Conservation (phyloP, 2,797 vertebrate species). For the Melanitta fusca region DNA sequence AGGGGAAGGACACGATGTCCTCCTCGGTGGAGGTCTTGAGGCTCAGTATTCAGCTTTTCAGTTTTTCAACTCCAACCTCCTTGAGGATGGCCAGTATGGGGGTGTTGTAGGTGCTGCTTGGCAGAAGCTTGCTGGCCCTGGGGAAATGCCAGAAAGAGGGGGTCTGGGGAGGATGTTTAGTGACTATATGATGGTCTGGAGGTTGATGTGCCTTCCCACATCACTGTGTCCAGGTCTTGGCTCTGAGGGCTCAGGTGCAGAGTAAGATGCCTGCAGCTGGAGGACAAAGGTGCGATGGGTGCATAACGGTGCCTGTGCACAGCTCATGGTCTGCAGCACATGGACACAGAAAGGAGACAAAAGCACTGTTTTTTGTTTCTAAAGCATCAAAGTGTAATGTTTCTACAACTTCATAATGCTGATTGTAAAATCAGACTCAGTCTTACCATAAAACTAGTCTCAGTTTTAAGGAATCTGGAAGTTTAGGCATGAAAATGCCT, state of each 20-base stretch:
- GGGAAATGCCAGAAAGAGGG: neutral
- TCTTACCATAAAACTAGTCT: neutral
- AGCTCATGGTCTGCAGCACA: neutral
- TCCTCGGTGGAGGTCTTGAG: neutral
- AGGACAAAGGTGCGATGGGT: neutral
- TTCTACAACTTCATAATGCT: neutral
- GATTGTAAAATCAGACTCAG: neutral
- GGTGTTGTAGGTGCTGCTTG: neutral
- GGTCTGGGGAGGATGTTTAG: too few relatives aligned
- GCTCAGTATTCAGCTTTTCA: accelerated
- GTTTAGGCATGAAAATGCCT: neutral
- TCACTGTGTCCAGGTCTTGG: neutral
- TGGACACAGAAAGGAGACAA: neutral
- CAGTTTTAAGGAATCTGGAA: neutral
- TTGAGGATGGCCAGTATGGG: neutral
- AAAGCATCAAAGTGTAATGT: neutral
- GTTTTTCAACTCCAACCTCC: neutral
- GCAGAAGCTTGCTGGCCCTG: neutral
- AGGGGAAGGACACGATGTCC: neutral
- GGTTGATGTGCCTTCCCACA: neutral
- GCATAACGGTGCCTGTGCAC: neutral
- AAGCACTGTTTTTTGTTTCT: neutral
- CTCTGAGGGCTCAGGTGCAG: neutral
- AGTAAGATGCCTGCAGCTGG: neutral
- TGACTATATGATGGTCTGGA: neutral